Percentiles rank a stretch among this genome's conserved stretches.
phyloP scores from a whole-genome alignment of 1,140 invertebrate species.

The Calephelis virginiensis region DNA sequence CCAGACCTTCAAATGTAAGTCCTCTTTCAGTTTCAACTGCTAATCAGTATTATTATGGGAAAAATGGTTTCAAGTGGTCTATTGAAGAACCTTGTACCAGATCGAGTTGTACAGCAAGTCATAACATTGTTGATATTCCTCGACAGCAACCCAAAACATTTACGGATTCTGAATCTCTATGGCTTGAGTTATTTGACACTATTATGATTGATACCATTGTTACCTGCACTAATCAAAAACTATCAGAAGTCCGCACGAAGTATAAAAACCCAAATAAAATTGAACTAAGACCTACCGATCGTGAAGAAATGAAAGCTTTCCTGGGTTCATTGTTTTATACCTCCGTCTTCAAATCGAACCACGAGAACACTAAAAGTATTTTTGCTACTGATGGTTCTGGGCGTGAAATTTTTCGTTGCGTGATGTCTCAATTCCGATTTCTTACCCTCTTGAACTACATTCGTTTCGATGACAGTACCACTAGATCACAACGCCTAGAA shows the following conservation, averaged over 20 bases:
- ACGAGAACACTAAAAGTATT: slow-evolving; percentile 25
- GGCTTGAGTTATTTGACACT: slow-evolving; percentile 27
- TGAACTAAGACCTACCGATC: slow-evolving; percentile 28
- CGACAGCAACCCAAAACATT: slow-evolving; percentile 26
- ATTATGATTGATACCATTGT: slow-evolving; percentile 26
- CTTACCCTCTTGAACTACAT: slow-evolving; percentile 25
- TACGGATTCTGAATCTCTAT: slow-evolving; percentile 23
- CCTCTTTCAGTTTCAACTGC: slow-evolving; percentile 22
- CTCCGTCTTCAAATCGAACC: slow-evolving; percentile 25
- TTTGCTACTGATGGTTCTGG: slow-evolving; percentile 33
- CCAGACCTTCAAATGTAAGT: slow-evolving; percentile 25
- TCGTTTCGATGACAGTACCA: slow-evolving; percentile 24
- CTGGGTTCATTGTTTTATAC: slow-evolving; percentile 27
- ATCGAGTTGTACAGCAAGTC: slow-evolving; percentile 26
- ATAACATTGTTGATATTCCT: slow-evolving; percentile 27
- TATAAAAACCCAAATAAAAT: slow-evolving; percentile 28
- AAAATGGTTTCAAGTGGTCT: slow-evolving; percentile 29
- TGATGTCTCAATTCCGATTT: slow-evolving; percentile 29
- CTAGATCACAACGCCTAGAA: slow-evolving; percentile 38
- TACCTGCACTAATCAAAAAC: slow-evolving; percentile 26
- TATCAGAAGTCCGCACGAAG: slow-evolving; percentile 22
- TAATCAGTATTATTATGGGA: slow-evolving; percentile 26
- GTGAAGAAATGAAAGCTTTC: slow-evolving; percentile 28
- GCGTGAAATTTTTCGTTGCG: slow-evolving; percentile 18
- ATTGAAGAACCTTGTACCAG: slow-evolving; percentile 24